Evolutionary conservation across 2,113 vertebrate species (phyloP), one percentile per base, ranked within the genome.

Genomic region (Mixornis gularis): DNA sequence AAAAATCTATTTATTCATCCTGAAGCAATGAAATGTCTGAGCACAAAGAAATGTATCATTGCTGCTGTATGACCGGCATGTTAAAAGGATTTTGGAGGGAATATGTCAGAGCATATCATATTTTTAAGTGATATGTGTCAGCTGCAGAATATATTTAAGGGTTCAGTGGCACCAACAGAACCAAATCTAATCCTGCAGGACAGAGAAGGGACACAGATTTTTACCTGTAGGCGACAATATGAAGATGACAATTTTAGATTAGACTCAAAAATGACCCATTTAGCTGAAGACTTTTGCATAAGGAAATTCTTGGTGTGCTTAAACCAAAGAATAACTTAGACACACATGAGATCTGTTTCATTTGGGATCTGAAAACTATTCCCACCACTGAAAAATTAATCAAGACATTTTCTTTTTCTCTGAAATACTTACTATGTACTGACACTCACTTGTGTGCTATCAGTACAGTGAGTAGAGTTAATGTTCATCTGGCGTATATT

Each of bases 101-200:
- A 76, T 89, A 89, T 93, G 83, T 80, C 83, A 92, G 62, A 92
- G 21, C 58, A 72, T 41, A 95, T 90, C 69, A 82, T 76, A 76
- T 32, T 89, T 93, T 76, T 85, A 89, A 95, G 34, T 94, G 77
- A 76, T 86, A 79, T 68, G 86, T 88, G 90, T 94, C 88, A 96
- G 65, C 24, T 78, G 26, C 62, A 89, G 71, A 94, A 93, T 76
- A n/a, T 41, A 76, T 86, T 93, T 93, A 92, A 95, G 49, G 84
- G 63, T 92, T 95, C 77, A 90, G 32, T 89, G 81, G 66, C 66
- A 82, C 65, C 55, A 84, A 81, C 17, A 81, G 43, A 95, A 90
- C 34, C 44, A 92, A 68, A 76, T 56, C 38, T 94, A 90, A 92
- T 90, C 38, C 83, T 92, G 17, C 29, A 71, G 77, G 80, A 90